A percentile compares a stretch with the other conserved stretches of the same genome.
Evolutionary conservation across 2,113 vertebrate genomes (phyloP).

Genomic region (Marcusenius ussheri): DNA sequence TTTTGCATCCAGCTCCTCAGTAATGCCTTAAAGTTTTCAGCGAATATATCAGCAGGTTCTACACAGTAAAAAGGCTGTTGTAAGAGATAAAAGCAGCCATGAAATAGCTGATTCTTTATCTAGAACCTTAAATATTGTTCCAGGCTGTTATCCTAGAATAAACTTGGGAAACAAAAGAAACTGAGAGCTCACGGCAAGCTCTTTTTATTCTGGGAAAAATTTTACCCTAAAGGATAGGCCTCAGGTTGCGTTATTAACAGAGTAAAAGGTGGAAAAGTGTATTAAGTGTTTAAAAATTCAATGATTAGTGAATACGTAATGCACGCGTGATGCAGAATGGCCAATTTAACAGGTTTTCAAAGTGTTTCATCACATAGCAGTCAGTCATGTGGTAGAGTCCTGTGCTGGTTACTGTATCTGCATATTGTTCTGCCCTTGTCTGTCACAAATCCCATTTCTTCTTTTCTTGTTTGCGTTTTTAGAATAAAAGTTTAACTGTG

Average conservation of each 20-base stretch:
- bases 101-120: slow-evolving; percentile 28
- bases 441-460: not conserved
- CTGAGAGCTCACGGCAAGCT: slow-evolving; percentile 44
- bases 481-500: not conserved
- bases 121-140: slow-evolving; percentile 25
- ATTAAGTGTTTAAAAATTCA: not conserved
- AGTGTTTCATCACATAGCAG: not conserved
- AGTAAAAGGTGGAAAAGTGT: slow-evolving; percentile 28
- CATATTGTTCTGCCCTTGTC: not conserved
- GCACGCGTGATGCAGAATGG: not conserved
- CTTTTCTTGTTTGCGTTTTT: not conserved
- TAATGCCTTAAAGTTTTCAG: not conserved
- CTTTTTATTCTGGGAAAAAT: slow-evolving; percentile 37
- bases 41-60: not conserved
- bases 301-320: not conserved
- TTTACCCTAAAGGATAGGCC: slow-evolving; percentile 40
- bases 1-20: slow-evolving; percentile 33
- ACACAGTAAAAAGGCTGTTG: slow-evolving; percentile 3
- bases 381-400: not conserved
- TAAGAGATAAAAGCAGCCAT: slow-evolving; percentile 21
- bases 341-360: not conserved
- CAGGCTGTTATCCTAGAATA: slow-evolving; percentile 47
- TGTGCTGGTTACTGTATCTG: not conserved
- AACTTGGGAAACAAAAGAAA: slow-evolving; percentile 40
- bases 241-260: slow-evolving; percentile 36